Evolutionary conservation across 2,888 invertebrate genomes (phyloP).

Genomic region (Mellilla xanthometata): DNA sequence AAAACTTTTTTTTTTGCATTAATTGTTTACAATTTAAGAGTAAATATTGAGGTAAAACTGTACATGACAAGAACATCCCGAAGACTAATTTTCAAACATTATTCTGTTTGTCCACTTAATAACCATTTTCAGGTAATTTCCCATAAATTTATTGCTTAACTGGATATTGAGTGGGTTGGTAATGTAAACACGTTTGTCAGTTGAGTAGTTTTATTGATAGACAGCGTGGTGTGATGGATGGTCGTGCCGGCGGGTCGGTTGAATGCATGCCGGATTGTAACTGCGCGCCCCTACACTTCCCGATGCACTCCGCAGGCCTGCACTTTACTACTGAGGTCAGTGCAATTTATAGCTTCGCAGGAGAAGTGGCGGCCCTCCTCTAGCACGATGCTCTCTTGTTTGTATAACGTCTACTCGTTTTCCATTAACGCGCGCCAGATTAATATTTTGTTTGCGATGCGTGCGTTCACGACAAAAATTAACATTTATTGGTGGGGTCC

Average conservation of each 20-base stretch:
- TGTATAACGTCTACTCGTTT: slow-evolving; percentile 75
- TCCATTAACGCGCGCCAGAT: slow-evolving; percentile 78
- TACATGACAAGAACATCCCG: too few species aligned
- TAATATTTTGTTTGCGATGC: slow-evolving; percentile 80
- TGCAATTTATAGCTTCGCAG: slow-evolving; percentile 72
- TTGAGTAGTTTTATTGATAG: slow-evolving; percentile 6
- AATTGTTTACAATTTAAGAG: too few species aligned
- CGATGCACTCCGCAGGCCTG: slow-evolving; percentile 32
- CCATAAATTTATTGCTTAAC: too few species aligned
- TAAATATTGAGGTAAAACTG: too few species aligned
- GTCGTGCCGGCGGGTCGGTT: background rate
- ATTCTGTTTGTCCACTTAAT: too few species aligned
- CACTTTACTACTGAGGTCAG: slow-evolving; percentile 58
- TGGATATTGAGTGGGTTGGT: background rate
- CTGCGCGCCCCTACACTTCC: too few species aligned
- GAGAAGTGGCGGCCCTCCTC: slow-evolving; percentile 39
- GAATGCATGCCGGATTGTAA: background rate
- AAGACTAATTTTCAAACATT: too few species aligned
- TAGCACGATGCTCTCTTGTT: slow-evolving; percentile 63
- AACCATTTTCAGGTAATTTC: too few species aligned
- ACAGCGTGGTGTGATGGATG: slow-evolving; percentile 8
- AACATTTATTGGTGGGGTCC: slow-evolving; percentile 80
- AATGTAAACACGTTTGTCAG: slow-evolving; percentile 5
- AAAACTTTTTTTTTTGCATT: too few species aligned
- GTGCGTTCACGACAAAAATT: slow-evolving; percentile 78